phyloP scores from a whole-genome alignment of 2,113 vertebrate genomes.

The Polypterus senegalus region DNA sequence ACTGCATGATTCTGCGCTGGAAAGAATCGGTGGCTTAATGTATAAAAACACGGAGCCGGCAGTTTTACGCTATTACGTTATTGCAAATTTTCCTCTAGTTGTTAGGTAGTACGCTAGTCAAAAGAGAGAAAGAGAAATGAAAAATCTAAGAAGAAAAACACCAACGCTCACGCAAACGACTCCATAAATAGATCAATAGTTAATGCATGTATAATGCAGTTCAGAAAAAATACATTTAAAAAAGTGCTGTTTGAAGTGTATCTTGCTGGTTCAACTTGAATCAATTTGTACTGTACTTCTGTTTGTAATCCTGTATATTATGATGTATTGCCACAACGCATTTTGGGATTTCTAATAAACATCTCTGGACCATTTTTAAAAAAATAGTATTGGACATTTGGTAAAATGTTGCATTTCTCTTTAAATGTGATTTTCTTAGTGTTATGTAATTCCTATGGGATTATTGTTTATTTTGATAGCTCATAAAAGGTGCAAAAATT shows the following conservation, averaged over 20 bases:
- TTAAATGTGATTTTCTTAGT: slow-evolving; percentile 39
- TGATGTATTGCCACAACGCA: slow-evolving; percentile 59
- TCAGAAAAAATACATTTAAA: slow-evolving; percentile 26
- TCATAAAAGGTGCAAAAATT: slow-evolving; percentile 42
- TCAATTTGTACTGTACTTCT: slow-evolving; percentile 68
- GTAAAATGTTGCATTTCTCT: slow-evolving; percentile 52
- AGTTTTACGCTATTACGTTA: slow-evolving; percentile 41
- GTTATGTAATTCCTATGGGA: slow-evolving; percentile 47
- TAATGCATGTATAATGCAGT: slow-evolving; percentile 72
- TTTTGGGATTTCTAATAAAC: slow-evolving; percentile 48
- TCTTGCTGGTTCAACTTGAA: slow-evolving; percentile 59
- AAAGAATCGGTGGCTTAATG: slow-evolving; percentile 25
- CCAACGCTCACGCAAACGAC: slow-evolving; percentile 50
- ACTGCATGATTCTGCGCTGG: neutral
- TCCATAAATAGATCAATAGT: slow-evolving; percentile 65
- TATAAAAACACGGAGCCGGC: slow-evolving; percentile 45
- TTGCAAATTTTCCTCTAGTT: slow-evolving; percentile 53
- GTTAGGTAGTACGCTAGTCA: slow-evolving; percentile 61
- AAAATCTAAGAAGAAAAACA: too few relatives aligned
- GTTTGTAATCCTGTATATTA: slow-evolving; percentile 70
- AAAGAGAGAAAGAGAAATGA: slow-evolving; percentile 18
- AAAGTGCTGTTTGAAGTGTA: slow-evolving; percentile 66
- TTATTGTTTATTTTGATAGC: slow-evolving; percentile 47
- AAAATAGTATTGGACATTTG: slow-evolving; percentile 58
- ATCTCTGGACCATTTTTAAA: slow-evolving; percentile 48